Percentiles rank a stretch among this genome's conserved stretches.
Conservation (phyloP, 37 sponge, comb jelly and placozoan species). For the Mnemiopsis leidyi region DNA sequence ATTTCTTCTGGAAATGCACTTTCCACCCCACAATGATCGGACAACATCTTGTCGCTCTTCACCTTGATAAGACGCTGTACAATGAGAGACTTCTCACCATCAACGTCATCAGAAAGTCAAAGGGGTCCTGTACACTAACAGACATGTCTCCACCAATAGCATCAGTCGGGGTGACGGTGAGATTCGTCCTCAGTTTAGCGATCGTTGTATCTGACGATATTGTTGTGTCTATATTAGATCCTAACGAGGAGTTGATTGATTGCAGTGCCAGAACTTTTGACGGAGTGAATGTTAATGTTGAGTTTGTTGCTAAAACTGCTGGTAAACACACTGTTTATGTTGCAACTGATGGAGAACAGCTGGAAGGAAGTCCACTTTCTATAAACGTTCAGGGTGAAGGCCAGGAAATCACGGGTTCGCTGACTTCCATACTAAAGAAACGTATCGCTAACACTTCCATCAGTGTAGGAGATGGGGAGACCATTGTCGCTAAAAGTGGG, state of each 20-base stretch:
- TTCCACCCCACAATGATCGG: neutral
- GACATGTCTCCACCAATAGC: constrained; percentile 16
- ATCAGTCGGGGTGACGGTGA: neutral
- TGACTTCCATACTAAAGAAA: neutral
- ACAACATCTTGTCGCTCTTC: neutral
- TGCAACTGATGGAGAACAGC: neutral
- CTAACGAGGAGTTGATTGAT: neutral
- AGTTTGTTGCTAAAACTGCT: neutral
- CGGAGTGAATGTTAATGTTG: neutral
- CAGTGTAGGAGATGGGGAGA: neutral
- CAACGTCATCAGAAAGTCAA: neutral
- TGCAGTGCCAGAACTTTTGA: neutral
- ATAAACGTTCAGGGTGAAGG: neutral
- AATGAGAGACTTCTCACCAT: neutral
- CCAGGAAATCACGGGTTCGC: neutral
- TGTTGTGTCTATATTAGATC: neutral
- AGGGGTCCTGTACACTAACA: neutral
- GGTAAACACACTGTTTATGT: neutral
- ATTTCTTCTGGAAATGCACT: neutral
- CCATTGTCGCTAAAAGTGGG: neutral
- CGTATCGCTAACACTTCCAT: neutral
- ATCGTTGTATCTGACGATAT: neutral
- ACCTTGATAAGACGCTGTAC: constrained; percentile 3
- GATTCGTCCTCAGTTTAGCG: neutral
- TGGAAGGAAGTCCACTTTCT: neutral